phyloP scores from a whole-genome alignment of 2,797 vertebrate species.

The Borostomias antarcticus region DNA sequence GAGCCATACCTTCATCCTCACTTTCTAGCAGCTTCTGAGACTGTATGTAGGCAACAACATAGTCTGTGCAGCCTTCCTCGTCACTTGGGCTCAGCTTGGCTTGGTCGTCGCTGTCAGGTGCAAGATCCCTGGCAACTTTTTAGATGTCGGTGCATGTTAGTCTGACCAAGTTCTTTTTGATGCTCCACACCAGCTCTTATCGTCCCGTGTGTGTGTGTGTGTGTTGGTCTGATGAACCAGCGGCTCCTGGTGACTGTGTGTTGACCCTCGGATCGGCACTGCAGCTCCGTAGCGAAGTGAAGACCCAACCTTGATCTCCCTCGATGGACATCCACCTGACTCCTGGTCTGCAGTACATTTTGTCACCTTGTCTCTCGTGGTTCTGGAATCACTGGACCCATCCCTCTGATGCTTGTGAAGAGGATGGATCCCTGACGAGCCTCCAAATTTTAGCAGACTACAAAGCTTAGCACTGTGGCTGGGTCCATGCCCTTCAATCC shows the following conservation, averaged over 20 bases:
- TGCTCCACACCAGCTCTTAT: neutral
- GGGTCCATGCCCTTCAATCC: no score
- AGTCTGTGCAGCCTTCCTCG: constrained; percentile 9
- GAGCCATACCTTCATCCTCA: neutral
- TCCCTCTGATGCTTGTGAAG: neutral
- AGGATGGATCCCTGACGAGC: neutral
- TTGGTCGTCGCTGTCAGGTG: neutral
- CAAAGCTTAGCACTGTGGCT: no score
- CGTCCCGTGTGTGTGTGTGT: neutral
- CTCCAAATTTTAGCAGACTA: neutral
- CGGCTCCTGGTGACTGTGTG: no score
- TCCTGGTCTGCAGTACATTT: neutral
- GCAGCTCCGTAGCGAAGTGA: no score
- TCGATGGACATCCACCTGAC: no score
- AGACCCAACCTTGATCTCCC: no score
- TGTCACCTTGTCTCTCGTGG: neutral
- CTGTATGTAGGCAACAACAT: constrained; percentile 5
- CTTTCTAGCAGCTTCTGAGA: neutral
- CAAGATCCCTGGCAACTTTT: neutral
- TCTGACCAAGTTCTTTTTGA: constrained; percentile 3
- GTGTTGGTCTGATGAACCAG: neutral
- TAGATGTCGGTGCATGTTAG: neutral
- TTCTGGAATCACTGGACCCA: neutral
- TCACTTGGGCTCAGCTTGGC: neutral
- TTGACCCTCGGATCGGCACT: no score